Evolutionary conservation across 92 coral and sea anemone genomes (phyloP).

Genomic region (Meandrina meandrites): DNA sequence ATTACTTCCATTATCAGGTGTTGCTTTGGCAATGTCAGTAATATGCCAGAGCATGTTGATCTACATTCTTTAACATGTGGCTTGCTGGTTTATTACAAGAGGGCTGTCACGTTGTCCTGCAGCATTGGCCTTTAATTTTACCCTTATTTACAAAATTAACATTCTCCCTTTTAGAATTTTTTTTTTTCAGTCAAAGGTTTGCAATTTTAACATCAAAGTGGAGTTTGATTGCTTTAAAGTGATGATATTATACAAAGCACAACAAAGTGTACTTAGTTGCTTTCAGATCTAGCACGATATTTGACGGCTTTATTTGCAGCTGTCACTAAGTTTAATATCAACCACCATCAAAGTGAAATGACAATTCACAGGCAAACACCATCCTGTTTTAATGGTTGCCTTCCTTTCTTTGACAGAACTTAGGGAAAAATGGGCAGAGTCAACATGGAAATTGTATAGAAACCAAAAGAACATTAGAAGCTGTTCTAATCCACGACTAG

Average conservation of each 20-base stretch:
- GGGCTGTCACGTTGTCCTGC: not conserved
- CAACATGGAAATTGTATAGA: conserved; percentile 13
- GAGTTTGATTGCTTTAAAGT: not conserved
- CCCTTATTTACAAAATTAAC: not conserved
- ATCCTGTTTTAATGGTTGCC: not conserved
- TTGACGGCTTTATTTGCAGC: conserved; percentile 27
- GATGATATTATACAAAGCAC: not conserved
- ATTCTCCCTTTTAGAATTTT: not conserved
- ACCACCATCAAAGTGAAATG: conserved; percentile 2
- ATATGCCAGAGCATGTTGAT: not conserved
- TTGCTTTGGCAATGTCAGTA: not conserved
- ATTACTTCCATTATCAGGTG: not conserved
- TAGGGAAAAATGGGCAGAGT: not conserved
- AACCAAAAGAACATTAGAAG: not conserved
- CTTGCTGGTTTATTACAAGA: not conserved
- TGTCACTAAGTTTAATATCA: conserved; percentile 6
- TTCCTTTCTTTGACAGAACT: conserved; percentile 18
- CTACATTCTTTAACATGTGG: not conserved
- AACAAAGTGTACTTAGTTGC: conserved; percentile 29
- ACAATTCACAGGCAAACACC: conserved; percentile 12
- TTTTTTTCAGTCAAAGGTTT: not conserved
- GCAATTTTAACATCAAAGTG: conserved; percentile 10
- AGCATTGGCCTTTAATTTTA: not conserved
- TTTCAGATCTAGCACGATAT: not conserved
- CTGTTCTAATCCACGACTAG: not conserved